Evolutionary conservation across 2,888 invertebrate genomes (phyloP), one percentile per base, ranked within the genome.

Genomic region (Spicauda simplicius): DNA sequence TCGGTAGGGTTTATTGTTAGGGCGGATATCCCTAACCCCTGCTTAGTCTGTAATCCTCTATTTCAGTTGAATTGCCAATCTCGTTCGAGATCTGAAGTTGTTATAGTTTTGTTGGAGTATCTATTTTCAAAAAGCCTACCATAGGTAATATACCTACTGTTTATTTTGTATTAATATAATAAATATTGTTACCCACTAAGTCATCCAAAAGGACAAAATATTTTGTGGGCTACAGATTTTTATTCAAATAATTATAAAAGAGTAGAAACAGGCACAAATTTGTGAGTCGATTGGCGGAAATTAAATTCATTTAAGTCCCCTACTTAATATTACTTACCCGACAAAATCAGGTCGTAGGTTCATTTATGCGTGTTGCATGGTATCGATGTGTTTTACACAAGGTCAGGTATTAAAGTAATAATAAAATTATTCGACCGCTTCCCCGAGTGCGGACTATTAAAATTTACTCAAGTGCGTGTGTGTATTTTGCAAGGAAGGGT

Each of bases 301-400:
- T 78, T 81, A 78, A 73, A 81, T 80, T 82, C 81, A 82, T 84
- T 78, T 79, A 73, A 68, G 71, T 74, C 78, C 82, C 81, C 78
- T 72, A 71, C 72, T 72, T 76, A 71, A 77, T 78, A 74, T 73
- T 74, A 83, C 78, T 12, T 25, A 25, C 25, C 80, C 84, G 80
- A 80, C 80, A 74, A 74, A 80, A 81, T 77, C 73, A 73, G 69
- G 73, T 75, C 74, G 80, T 74, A 74, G 77, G 74, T 73, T 75
- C 72, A 69, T 53, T 48, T 55, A n/a, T 18, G 54, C 41, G 48
- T 41, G 53, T 60, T 45, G 30, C 48, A 37, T 48, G 54, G 30
- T 60, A 60, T 60, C 52, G 64, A 57, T 25, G 25, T 70, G 72
- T 69, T 72, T 62, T n/a, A 74, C 12, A 80, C 72, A 69, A 70